Conservation (phyloP, 2,888 invertebrate genomes). For the Drosophila pegasa region DNA sequence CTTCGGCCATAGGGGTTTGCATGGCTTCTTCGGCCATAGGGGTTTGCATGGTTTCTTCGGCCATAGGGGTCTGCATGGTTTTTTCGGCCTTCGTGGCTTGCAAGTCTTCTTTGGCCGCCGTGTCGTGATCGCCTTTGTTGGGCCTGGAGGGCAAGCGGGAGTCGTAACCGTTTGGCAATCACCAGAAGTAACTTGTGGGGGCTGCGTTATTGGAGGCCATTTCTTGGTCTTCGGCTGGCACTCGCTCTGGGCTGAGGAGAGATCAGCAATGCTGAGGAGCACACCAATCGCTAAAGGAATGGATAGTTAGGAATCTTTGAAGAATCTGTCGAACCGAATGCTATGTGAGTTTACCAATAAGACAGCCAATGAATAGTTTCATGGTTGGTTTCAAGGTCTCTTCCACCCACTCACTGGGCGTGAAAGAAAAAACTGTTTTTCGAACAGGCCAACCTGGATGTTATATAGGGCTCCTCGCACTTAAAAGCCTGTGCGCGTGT, state of each 20-base stretch:
- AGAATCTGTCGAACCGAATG: neutral
- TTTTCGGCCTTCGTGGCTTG: too few species aligned
- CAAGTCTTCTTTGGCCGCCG: too few species aligned
- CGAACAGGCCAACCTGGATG: too few species aligned
- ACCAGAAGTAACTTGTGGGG: too few species aligned
- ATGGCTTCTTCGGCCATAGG: too few species aligned
- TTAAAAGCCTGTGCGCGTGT: neutral
- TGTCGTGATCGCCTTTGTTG: too few species aligned
- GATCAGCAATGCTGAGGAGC: constrained; percentile 4
- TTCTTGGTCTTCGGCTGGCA: neutral
- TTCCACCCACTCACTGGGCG: neutral
- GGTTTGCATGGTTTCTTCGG: too few species aligned
- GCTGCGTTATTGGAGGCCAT: neutral
- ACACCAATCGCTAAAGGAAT: constrained; percentile 15
- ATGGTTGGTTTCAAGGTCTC: constrained; percentile 13
- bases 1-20: too few species aligned
- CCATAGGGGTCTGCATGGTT: too few species aligned
- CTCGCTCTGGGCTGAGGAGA: neutral
- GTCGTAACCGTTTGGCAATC: too few species aligned
- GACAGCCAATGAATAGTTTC: constrained; percentile 22
- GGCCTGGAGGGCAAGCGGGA: too few species aligned
- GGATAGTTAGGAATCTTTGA: neutral
- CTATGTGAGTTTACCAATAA: constrained; percentile 28
- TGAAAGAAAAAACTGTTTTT: constrained; percentile 12
- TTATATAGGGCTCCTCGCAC: constrained; percentile 27